Base-by-base conservation (phyloP, 1,140 invertebrate genomes). In the Holcopasites calliopsidis region DNA sequence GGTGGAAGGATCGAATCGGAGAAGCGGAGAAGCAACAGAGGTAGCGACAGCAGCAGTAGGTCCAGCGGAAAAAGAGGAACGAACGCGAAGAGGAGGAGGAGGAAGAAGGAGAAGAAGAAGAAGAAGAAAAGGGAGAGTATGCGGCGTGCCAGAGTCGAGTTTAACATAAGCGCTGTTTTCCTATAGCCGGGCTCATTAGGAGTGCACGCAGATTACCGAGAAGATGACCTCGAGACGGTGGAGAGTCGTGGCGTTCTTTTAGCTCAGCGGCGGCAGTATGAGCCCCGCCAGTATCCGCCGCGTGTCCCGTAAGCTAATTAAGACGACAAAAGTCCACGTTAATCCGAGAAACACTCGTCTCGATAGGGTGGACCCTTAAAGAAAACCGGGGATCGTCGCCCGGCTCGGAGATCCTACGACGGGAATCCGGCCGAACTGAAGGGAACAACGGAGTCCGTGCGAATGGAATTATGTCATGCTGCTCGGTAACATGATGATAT, bases 271-370 rank as follows among this genome's bases (percentile, higher is more conserved):
- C 78, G 47, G 16, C 70, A 11, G 81, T 77, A 83, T 76, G 77
- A 83, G 68, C 71, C 74, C 70, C 80, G 40, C 54, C 71, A 78
- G 61, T 74, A 78, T 83, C 42, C 62, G 23, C 70, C 60, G 69
- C 71, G 69, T 80, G 72, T 83, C 74, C 77, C 82, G 81, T 84
- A 84, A 84, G 82, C 82, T 84, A 84, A 84, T 84, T 84, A 84
- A 84, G 82, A 84, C 82, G 81, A 84, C 82, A 83, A 84, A 84
- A 84, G 82, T 84, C 81, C 71, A 84, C 82, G 81, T 84, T 84
- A 84, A 84, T 84, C 81, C 82, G 81, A 84, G 81, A 84, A 84
- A 84, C 82, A 70, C 77, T 84, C 81, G 80, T 70, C 71, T 76
- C 71, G 82, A 83, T 83, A 79, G 58, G 75, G 40, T 50, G 75